Conservation (phyloP, 2,888 invertebrate species). For the Antitype chi region DNA sequence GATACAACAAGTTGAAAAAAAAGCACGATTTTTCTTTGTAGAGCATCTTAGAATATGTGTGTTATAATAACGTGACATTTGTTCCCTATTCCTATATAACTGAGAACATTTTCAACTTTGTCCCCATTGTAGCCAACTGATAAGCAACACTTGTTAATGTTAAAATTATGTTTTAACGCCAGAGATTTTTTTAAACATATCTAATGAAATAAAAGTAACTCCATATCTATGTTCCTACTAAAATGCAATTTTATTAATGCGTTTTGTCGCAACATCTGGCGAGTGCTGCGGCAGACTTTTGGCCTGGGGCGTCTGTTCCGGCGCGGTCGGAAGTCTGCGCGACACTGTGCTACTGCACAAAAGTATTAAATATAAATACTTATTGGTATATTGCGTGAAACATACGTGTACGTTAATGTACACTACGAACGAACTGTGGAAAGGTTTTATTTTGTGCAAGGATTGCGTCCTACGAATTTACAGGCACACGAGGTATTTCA, state of each 20-base stretch:
- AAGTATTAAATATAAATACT: conserved; percentile 49
- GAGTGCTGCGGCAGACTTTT: conserved; percentile 8
- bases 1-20: background rate
- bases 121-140: background rate
- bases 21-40: background rate
- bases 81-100: background rate
- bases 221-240: background rate
- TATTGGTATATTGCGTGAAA: conserved; percentile 14
- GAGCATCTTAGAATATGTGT: background rate
- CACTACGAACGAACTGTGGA: background rate
- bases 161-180: background rate
- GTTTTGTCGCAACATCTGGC: conserved; percentile 41
- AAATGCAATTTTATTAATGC: conserved; percentile 45
- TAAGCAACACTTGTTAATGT: background rate
- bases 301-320: conserved; percentile 40
- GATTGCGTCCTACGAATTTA: background rate
- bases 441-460: background rate
- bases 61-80: background rate
- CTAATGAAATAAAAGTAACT: background rate
- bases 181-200: background rate
- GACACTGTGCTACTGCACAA: conserved; percentile 27
- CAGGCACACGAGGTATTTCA: background rate
- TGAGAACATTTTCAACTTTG: background rate
- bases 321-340: conserved; percentile 46
- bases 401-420: background rate